These are phyloP conservation scores for Myotis findleyi DNA, from an alignment of 2,797 vertebrate species.

Conservation along the genomic window DNA sequence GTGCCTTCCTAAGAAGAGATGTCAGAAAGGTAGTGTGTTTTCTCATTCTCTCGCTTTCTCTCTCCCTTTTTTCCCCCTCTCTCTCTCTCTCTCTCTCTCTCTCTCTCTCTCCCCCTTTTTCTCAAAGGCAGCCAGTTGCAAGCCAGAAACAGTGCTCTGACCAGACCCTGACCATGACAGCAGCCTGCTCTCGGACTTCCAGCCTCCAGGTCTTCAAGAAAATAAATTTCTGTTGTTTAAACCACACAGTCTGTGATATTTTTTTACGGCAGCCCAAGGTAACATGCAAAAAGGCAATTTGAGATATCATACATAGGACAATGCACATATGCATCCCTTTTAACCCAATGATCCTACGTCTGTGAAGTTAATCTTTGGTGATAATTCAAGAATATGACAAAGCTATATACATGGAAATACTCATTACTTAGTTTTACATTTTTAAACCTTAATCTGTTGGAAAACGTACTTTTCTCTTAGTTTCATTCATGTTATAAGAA, in stretches of 20 bases:
- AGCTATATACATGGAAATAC: conserved; percentile 30
- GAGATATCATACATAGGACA: not conserved
- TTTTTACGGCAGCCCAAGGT: not conserved
- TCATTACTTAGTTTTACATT: not conserved
- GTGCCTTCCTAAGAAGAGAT: not conserved
- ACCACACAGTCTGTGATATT: not conserved
- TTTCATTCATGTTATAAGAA: conserved; percentile 23
- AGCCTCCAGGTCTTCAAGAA: not conserved
- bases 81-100: no score
- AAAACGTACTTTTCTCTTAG: conserved; percentile 52
- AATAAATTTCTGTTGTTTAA: not conserved
- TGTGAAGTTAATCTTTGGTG: conserved; percentile 21
- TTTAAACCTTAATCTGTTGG: not conserved
- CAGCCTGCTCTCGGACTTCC: not conserved
- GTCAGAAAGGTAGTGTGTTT: not conserved
- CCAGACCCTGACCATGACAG: not conserved
- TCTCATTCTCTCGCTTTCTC: no score
- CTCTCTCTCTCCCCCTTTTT: not conserved
- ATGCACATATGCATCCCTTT: conserved; percentile 36
- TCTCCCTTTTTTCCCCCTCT: no score
- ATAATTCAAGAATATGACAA: conserved; percentile 32
- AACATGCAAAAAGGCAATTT: not conserved
- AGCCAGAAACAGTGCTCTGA: not conserved
- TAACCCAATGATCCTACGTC: not conserved
- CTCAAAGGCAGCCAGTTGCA: not conserved